Base-by-base conservation (phyloP, 2,113 vertebrate species). In the Chaetorhynchus papuensis region DNA sequence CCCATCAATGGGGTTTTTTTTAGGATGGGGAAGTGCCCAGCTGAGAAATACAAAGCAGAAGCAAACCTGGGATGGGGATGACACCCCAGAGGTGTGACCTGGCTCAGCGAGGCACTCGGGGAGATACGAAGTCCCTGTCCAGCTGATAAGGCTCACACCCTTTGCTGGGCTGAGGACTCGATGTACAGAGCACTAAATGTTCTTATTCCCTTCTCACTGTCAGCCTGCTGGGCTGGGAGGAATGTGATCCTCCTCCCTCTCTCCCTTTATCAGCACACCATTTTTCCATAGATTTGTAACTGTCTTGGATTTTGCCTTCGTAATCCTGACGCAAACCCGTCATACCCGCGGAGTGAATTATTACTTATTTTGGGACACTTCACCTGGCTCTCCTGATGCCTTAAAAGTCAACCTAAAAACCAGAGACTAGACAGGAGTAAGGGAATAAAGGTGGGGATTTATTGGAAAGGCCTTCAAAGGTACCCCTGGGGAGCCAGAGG, bases 181-280 rank as follows among this genome's bases (percentile, higher is more conserved):
- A 22, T 12, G 50, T 41, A 1, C 41, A 65, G 35, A 85, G 75
- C 50, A 79, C 75, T 35, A 11, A 45, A 15, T 7, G 33, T 72
- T 35, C 57, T 39, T 69, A 16, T 23, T 83, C 57, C 21, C 45
- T 35, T 41, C 50, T 59, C n/a, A 1, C 53, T 61, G 69, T 42
- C 84, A 94, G 75, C 45, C 45, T 41, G 45, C 76, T 49, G 56
- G 76, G 61, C 65, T 57, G 57, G 0, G 2, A 87, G 87, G 91
- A 94, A 94, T 77, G 82, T 28, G 50, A 47, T 80, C 54, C 50
- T 94, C 70, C 93, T 72, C 84, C 50, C 27, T 59, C 33, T 5
- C 31, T 3, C 24, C 77, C 52, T 72, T 87, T 80, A 94, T 80
- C 94, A 90, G 75, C 19, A 14, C 19, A 2, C 31, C 54, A 4